Evolutionary conservation across 2,888 invertebrate genomes (phyloP).

Genomic region (Vesta saturnalis): DNA sequence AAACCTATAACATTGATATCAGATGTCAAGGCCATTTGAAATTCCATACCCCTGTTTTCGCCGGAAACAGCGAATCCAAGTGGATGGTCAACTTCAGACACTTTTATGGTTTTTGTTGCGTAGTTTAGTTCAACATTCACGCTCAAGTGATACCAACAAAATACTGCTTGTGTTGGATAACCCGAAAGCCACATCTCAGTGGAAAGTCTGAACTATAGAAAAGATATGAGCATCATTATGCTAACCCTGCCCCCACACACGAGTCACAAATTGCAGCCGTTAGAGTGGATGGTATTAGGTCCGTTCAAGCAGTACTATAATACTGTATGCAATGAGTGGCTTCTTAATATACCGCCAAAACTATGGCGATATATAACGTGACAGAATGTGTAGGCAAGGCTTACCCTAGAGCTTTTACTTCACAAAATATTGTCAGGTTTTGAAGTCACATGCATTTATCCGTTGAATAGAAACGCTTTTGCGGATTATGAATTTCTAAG

Average conservation of each 20-base stretch:
- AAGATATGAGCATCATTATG: conserved; percentile 42
- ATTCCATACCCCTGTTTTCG: conserved; percentile 40
- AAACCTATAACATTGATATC: conserved; percentile 42
- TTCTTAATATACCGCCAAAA: conserved; percentile 10
- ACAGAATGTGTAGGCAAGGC: conserved; percentile 38
- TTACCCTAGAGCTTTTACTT: conserved; percentile 41
- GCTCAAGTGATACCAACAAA: conserved; percentile 26
- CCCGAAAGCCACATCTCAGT: conserved; percentile 50
- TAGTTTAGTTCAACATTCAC: conserved; percentile 23
- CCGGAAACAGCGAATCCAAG: no score
- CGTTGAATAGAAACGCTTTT: background rate
- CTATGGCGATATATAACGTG: conserved; percentile 40
- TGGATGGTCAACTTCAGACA: conserved; percentile 44
- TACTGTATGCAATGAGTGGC: conserved; percentile 33
- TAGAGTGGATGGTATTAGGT: conserved; percentile 43
- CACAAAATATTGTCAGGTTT: conserved; percentile 37
- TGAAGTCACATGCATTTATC: conserved; percentile 18
- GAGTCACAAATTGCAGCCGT: conserved; percentile 44
- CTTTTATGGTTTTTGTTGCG: conserved; percentile 34
- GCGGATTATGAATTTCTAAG: background rate
- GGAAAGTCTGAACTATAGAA: background rate
- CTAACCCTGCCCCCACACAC: conserved; percentile 42
- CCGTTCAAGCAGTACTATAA: conserved; percentile 43
- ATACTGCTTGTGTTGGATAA: conserved; percentile 50
- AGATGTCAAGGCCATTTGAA: no score